phyloP scores from a whole-genome alignment of 1,140 invertebrate species.

The Drosophila insularis region DNA sequence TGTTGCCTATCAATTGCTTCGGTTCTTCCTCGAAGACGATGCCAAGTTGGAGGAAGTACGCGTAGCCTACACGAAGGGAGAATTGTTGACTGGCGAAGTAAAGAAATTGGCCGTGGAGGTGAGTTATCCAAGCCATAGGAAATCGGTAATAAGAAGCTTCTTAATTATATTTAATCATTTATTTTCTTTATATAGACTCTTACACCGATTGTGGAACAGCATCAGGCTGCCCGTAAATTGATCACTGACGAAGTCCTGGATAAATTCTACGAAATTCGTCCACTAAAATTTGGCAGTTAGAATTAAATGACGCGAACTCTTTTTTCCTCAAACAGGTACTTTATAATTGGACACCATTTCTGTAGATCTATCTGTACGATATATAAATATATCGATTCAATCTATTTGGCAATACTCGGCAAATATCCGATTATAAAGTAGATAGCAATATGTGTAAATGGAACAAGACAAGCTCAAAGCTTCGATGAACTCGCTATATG shows the following conservation, averaged over 20 bases:
- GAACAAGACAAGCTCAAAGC: conserved; percentile 24
- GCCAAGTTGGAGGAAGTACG: conserved; percentile 91
- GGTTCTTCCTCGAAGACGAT: conserved; percentile 98
- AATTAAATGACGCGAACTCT: conserved; percentile 5
- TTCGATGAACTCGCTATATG: conserved; percentile 64
- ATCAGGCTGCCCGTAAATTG: conserved; percentile 91
- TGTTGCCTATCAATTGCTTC: conserved; percentile 97
- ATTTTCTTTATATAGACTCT: conserved; percentile 67
- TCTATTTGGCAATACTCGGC: not conserved
- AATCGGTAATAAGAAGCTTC: not conserved
- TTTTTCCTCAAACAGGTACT: not conserved
- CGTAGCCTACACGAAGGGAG: conserved; percentile 93
- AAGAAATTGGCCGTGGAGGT: conserved; percentile 94
- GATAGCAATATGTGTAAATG: not conserved
- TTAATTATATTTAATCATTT: not conserved
- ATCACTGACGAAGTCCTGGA: conserved; percentile 94
- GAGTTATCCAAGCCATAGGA: not conserved
- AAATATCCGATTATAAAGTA: not conserved
- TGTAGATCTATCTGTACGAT: not conserved
- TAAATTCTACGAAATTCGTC: conserved; percentile 92
- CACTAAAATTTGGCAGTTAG: conserved; percentile 85
- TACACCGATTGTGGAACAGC: conserved; percentile 88
- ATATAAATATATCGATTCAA: not conserved
- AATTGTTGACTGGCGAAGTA: conserved; percentile 95
- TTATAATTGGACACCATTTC: not conserved